These are phyloP conservation scores for Camelus dromedarius DNA, from an alignment of 2,113 vertebrate species.

Conservation along the genomic window DNA sequence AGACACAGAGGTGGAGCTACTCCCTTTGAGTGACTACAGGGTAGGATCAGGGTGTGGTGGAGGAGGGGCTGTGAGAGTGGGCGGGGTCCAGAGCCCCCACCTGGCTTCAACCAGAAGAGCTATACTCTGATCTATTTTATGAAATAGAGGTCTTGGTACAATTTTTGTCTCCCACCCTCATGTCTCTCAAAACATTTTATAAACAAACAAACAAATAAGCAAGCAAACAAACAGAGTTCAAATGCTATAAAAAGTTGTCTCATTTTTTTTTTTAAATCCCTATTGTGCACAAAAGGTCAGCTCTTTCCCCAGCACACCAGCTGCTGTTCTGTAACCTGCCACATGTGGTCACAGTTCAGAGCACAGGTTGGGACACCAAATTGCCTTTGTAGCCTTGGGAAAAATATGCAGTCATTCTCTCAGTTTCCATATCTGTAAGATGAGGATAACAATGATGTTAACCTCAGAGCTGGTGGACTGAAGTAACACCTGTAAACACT, in stretches of 20 bases:
- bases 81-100: not conserved
- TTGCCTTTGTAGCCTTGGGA: not conserved
- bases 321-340: not conserved
- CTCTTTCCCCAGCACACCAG: not conserved
- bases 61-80: not conserved
- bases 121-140: not conserved
- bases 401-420: not conserved
- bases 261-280: not conserved
- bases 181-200: not conserved
- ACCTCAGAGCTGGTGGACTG: not conserved
- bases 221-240: not conserved
- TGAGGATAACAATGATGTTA: not conserved
- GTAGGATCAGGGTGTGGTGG: not conserved
- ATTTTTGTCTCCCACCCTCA: slow-evolving; percentile 38
- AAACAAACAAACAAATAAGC: slow-evolving; percentile 7
- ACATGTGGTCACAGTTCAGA: not conserved
- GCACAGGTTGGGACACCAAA: not conserved
- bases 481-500: not conserved
- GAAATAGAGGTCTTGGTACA: not conserved
- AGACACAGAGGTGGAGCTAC: not conserved
- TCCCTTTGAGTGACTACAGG: not conserved
- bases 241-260: not conserved
- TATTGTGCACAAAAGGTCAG: not conserved
- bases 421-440: not conserved
- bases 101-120: not conserved